Base-by-base conservation (phyloP, 1,140 invertebrate genomes). In the Hyposmocoma kahamanoa region DNA sequence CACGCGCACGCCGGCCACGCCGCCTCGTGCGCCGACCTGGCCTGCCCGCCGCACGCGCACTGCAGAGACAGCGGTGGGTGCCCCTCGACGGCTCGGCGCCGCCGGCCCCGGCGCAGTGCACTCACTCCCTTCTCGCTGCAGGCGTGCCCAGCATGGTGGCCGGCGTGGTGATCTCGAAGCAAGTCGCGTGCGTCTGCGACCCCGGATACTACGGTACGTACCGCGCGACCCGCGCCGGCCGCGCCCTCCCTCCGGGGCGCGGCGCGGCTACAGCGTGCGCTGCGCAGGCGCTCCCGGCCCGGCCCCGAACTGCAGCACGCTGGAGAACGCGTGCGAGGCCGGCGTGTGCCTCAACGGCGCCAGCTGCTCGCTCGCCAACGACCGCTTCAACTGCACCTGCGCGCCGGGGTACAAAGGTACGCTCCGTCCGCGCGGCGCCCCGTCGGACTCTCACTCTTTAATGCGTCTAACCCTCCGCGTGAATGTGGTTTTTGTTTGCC, bases 151-250 rank as follows among this genome's bases (percentile, higher is more conserved):
- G 51, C 3, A 58, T 70, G 65, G 59, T 76, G 9, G 53, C 73
- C 0, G 78, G 78, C 0, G 68, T 73, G 11, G 59, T 69, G 43
- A 53, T 72, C 22, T 46, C 71, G 1, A 77, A 75, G 22, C 72
- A 77, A 53, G 72, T 77, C 1, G 52, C 67, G 34, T 95, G 93
- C 68, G 85, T 90, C 9, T 95, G 93, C 61, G 90, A 91, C 34
- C 74, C 89, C 2, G 93, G 92, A 34, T 96, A 90, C 84, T 89
- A 89, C 38, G 94, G 94, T 58, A 87, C 88, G 61, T 82, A n/a
- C n/a, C n/a, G n/a, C n/a, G n/a, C n/a, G n/a, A n/a, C n/a, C n/a
- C n/a, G n/a, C n/a, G n/a, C n/a, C n/a, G n/a, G n/a, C n/a, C n/a
- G n/a, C n/a, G n/a, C n/a, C n/a, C n/a, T n/a, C n/a, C n/a, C n/a